Conservation (phyloP, 2,113 vertebrate species). For the Climacteris rufus region DNA sequence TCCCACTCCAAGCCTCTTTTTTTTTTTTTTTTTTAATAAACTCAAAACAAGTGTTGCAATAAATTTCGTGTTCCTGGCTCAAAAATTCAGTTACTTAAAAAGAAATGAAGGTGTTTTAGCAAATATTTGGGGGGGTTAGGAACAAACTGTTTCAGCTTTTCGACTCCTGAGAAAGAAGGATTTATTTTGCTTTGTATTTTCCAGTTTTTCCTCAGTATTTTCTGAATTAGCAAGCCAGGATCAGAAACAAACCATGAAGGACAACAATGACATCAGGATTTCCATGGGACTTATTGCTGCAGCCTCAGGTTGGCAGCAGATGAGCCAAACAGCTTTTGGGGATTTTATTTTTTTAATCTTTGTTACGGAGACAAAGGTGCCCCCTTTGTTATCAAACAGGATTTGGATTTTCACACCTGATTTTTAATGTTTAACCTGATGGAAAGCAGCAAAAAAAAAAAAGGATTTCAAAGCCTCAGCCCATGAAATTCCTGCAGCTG, state of each 20-base stretch:
- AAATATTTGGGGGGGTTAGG: background rate
- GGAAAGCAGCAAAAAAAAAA: rapidly evolving
- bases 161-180: background rate
- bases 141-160: background rate
- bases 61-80: background rate
- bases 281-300: rapidly evolving
- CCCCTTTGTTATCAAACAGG: rapidly evolving
- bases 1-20: background rate
- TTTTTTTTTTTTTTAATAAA: background rate
- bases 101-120: background rate
- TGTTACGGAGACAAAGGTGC: rapidly evolving
- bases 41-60: background rate
- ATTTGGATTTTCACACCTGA: background rate
- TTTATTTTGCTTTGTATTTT: background rate
- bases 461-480: background rate
- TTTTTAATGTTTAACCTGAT: background rate
- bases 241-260: background rate
- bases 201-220: background rate
- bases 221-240: background rate
- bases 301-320: background rate
- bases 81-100: background rate
- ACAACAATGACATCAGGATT: background rate
- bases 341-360: background rate
- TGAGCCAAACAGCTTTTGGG: background rate
- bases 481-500: background rate